Evolutionary conservation across 2,113 vertebrate species (phyloP).

Genomic region (Platycercus adscitus): DNA sequence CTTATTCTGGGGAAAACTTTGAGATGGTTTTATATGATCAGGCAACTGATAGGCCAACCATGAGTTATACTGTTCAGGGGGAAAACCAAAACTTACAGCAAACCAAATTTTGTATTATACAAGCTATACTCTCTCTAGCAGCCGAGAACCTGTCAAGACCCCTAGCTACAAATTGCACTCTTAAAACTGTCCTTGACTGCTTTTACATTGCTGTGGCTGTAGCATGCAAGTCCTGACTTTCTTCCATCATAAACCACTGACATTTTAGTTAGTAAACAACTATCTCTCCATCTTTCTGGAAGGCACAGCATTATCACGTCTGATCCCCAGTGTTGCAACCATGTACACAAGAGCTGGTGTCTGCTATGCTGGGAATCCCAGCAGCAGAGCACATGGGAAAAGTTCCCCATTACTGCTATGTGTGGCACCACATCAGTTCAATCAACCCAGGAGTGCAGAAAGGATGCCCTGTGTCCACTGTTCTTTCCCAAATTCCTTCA

Average conservation of each 20-base stretch:
- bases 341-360: not conserved
- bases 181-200: not conserved
- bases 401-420: fast-evolving
- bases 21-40: not conserved
- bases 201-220: not conserved
- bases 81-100: not conserved
- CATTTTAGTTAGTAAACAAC: not conserved
- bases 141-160: not conserved
- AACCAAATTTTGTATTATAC: not conserved
- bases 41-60: not conserved
- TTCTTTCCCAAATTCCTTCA: not conserved
- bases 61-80: fast-evolving
- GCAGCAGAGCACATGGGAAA: not conserved
- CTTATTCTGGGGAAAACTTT: not conserved
- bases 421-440: fast-evolving
- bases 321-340: not conserved
- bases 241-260: not conserved
- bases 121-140: not conserved
- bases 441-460: not conserved
- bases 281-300: not conserved
- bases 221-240: not conserved
- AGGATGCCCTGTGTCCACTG: fast-evolving
- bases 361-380: not conserved
- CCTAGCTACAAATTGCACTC: not conserved
- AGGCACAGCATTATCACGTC: fast-evolving